Conservation (phyloP, 2,113 vertebrate genomes). For the Pedetes capensis region DNA sequence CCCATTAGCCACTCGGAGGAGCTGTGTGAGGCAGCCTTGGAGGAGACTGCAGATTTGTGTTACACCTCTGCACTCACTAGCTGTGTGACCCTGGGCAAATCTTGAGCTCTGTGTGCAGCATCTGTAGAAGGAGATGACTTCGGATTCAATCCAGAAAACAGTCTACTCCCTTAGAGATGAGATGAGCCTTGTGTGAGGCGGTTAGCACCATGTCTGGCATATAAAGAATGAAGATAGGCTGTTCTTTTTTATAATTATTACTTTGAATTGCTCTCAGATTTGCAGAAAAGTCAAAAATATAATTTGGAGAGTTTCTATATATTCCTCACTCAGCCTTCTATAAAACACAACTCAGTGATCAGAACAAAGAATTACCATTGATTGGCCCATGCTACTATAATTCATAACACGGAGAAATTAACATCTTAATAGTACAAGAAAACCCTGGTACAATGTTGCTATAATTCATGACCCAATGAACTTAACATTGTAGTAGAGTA, state of each 20-base stretch:
- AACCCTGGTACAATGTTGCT: not conserved
- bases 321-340: not conserved
- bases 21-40: not conserved
- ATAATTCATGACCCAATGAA: not conserved
- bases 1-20: not conserved
- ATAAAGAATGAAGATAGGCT: not conserved
- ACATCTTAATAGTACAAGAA: no score
- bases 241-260: not conserved
- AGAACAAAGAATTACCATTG: not conserved
- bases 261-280: not conserved
- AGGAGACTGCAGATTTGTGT: no score
- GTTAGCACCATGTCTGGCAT: not conserved
- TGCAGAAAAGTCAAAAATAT: constrained; percentile 6
- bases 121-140: not conserved
- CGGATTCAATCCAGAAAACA: not conserved
- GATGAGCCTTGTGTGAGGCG: not conserved
- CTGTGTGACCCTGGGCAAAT: not conserved
- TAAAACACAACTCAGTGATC: not conserved
- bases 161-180: accelerated
- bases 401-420: not conserved
- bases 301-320: not conserved
- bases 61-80: not conserved
- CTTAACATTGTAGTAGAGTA: not conserved
- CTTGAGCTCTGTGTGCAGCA: not conserved
- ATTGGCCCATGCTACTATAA: not conserved